phyloP scores from a whole-genome alignment of 2,888 invertebrate genomes.

The Nudaria mundana region DNA sequence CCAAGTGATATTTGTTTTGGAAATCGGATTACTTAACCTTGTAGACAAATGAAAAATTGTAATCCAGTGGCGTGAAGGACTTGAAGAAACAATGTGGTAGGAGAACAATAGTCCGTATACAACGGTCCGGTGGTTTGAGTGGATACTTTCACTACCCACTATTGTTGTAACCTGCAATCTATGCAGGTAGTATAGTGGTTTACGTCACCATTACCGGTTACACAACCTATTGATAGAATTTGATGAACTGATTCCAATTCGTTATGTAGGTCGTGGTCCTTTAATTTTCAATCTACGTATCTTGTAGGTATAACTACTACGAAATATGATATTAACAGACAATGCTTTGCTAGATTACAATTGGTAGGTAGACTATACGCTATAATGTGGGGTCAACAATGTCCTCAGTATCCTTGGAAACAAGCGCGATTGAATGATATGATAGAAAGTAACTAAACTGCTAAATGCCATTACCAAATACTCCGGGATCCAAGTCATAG shows the following conservation, averaged over 20 bases:
- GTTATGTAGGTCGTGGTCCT: slow-evolving; percentile 13
- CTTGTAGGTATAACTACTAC: background rate
- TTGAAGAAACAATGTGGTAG: slow-evolving; percentile 66
- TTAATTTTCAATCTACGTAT: background rate
- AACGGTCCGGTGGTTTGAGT: slow-evolving; percentile 63
- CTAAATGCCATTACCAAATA: too few species aligned
- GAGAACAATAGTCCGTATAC: slow-evolving; percentile 63
- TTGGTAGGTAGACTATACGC: too few species aligned
- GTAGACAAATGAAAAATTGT: slow-evolving; percentile 19
- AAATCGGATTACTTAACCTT: slow-evolving; percentile 24
- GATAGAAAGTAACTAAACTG: too few species aligned
- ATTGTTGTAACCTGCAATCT: slow-evolving; percentile 69
- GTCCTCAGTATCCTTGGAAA: too few species aligned
- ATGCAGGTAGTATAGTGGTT: slow-evolving; percentile 39
- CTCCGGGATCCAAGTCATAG: too few species aligned
- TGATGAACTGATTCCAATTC: too few species aligned
- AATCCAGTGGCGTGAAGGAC: slow-evolving; percentile 67
- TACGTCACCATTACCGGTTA: slow-evolving; percentile 56
- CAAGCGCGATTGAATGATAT: too few species aligned
- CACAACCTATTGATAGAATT: slow-evolving; percentile 44
- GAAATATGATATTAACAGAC: background rate
- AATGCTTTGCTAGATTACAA: too few species aligned
- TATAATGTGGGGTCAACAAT: too few species aligned
- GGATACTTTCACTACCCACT: slow-evolving; percentile 73
- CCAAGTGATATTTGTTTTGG: too few species aligned